Evolutionary conservation across 2,113 vertebrate genomes (phyloP).

Genomic region (pig (Sus scrofa)): DNA sequence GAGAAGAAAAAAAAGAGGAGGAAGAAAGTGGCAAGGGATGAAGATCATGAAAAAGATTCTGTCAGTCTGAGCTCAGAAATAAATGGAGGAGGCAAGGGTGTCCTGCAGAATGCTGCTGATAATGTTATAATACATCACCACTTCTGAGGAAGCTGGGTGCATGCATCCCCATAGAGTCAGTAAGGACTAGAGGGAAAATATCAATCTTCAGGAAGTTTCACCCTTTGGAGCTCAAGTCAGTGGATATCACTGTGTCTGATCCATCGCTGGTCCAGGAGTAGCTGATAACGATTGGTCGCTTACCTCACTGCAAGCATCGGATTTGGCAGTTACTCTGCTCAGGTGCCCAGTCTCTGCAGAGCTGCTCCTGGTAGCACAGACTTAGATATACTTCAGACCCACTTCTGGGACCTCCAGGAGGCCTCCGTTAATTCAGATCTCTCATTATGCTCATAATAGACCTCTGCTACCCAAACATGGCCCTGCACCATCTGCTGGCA

Average conservation of each 20-base stretch:
- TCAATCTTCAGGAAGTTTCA: background rate
- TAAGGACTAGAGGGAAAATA: background rate
- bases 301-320: too few species aligned
- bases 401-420: background rate
- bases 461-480: background rate
- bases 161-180: background rate
- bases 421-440: background rate
- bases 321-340: background rate
- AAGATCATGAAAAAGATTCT: constrained; percentile 24
- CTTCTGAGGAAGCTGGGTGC: background rate
- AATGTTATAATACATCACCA: background rate
- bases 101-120: background rate
- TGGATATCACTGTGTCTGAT: background rate
- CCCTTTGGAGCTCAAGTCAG: background rate
- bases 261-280: background rate
- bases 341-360: background rate
- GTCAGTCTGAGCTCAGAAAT: background rate
- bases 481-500: background rate
- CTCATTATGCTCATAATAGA: background rate
- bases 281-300: background rate
- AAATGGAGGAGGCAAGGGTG: background rate
- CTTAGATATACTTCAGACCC: background rate
- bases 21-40: background rate
- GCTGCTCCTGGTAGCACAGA: background rate
- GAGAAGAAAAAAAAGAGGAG: background rate